Conservation (phyloP, 1,140 invertebrate genomes). For the Trachelipus rathkii region DNA sequence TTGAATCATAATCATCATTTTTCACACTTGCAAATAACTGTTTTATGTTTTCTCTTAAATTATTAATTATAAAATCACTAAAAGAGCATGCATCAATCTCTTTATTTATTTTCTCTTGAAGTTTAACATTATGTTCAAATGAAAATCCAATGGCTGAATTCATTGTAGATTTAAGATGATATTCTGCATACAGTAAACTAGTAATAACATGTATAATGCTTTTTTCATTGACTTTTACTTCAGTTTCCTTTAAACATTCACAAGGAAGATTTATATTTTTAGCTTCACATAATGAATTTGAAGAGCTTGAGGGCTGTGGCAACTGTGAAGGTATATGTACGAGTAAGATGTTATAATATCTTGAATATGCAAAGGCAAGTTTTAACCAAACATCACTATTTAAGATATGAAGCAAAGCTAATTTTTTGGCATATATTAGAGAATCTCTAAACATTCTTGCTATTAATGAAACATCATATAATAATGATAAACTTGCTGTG, state of each 20-base stretch:
- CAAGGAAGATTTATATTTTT: not conserved
- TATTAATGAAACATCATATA: constrained; percentile 26
- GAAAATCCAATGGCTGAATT: not conserved
- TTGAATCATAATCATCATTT: not conserved
- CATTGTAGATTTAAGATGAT: not conserved
- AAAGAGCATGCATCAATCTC: not conserved
- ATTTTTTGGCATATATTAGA: constrained; percentile 17
- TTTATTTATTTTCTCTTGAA: not conserved
- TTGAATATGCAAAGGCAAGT: constrained; percentile 30
- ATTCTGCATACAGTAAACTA: not conserved
- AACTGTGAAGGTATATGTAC: constrained; percentile 17
- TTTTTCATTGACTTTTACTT: not conserved
- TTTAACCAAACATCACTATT: constrained; percentile 33
- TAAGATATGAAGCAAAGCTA: constrained; percentile 22
- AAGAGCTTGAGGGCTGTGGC: no score
- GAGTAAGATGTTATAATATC: constrained; percentile 6
- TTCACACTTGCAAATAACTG: not conserved
- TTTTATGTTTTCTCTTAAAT: not conserved
- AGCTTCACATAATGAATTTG: not conserved
- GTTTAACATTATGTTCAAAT: not conserved
- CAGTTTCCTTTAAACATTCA: not conserved
- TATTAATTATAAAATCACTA: not conserved
- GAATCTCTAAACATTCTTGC: constrained; percentile 20
- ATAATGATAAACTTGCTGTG: constrained; percentile 30
- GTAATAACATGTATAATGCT: not conserved